These are phyloP conservation scores for Rhopalosiphum padi DNA, from an alignment of 1,140 invertebrate species.

Conservation along the genomic window DNA sequence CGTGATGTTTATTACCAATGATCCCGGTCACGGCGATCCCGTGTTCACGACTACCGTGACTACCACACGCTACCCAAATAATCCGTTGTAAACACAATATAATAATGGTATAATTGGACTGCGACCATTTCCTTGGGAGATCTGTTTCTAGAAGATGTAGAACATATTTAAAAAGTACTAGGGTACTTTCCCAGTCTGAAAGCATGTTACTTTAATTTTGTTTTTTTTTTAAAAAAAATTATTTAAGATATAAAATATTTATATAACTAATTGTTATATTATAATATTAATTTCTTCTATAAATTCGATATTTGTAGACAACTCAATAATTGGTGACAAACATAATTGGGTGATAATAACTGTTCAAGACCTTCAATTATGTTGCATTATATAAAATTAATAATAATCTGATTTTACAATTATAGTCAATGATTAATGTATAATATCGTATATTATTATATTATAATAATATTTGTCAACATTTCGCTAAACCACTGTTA, in stretches of 20 bases:
- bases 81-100: neutral
- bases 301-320: neutral
- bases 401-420: neutral
- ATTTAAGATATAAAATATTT: neutral
- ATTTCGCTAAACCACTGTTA: no score
- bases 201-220: neutral
- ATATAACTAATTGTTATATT: neutral
- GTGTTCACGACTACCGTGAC: neutral
- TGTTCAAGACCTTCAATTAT: neutral
- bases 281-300: neutral
- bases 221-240: neutral
- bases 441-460: neutral
- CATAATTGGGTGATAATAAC: neutral
- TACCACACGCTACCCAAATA: neutral
- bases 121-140: neutral
- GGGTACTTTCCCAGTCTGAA: neutral
- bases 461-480: no score
- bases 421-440: neutral
- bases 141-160: neutral
- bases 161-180: neutral
- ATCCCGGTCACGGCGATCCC: neutral
- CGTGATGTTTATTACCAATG: neutral
- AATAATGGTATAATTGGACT: neutral
- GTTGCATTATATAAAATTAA: neutral
- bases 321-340: neutral